Evolutionary conservation across 2,113 vertebrate species (phyloP).

Genomic region (Paedocypris sp.): DNA sequence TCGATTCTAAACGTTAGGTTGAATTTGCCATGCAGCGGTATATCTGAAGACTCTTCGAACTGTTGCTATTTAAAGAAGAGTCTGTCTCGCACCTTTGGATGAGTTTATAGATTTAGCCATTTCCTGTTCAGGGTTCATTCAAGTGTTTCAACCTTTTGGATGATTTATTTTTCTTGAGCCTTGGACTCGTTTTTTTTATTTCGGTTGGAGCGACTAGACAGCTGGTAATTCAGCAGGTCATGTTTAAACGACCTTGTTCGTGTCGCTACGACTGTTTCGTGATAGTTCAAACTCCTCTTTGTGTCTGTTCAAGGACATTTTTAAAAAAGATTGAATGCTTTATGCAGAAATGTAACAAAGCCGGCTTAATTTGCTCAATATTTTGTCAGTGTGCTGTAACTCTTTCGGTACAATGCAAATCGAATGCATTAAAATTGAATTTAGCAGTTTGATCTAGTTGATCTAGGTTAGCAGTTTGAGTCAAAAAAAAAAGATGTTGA

Average conservation of each 20-base stretch:
- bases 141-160: background rate
- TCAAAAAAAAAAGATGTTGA: no score
- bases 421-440: no score
- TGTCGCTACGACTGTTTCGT: background rate
- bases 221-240: background rate
- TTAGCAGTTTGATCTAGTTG: no score
- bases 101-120: background rate
- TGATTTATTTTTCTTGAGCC: no score
- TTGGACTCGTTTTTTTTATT: no score
- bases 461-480: no score
- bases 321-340: no score
- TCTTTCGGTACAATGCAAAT: no score
- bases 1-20: background rate
- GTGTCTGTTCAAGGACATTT: no score
- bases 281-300: background rate
- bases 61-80: background rate
- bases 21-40: background rate
- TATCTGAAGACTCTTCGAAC: background rate
- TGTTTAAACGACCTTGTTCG: background rate
- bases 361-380: no score
- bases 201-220: background rate
- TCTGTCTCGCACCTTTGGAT: background rate
- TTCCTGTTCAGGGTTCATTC: background rate
- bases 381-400: no score
- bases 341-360: no score